phyloP scores from a whole-genome alignment of 2,888 invertebrate species.

The Pristionchus japonicus region DNA sequence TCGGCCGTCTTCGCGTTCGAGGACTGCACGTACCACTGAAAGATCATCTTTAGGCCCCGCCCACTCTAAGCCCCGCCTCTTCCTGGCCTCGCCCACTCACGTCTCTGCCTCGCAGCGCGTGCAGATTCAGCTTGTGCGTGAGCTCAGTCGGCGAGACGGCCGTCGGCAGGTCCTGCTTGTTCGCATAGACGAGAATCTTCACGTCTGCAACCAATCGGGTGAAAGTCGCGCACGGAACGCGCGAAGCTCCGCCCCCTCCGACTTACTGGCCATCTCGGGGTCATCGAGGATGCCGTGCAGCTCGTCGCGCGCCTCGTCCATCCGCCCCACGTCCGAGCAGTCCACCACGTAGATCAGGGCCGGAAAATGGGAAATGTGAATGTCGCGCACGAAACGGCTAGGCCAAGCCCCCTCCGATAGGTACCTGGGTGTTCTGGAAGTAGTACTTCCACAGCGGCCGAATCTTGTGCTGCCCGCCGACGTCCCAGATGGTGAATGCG shows the following conservation, averaged over 20 bases:
- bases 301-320: constrained; percentile 45
- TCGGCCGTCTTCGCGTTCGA: constrained; percentile 42
- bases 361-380: not conserved
- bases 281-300: constrained; percentile 39
- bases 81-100: not conserved
- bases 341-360: constrained; percentile 44
- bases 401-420: not conserved
- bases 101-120: constrained; percentile 15
- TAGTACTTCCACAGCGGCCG: constrained; percentile 48
- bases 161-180: constrained; percentile 37
- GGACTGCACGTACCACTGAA: constrained; percentile 44
- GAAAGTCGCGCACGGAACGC: not conserved
- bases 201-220: not conserved
- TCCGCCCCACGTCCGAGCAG: constrained; percentile 13
- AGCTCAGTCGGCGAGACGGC: constrained; percentile 24
- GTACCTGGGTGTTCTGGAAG: constrained; percentile 48
- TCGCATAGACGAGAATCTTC: constrained; percentile 32
- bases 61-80: no score
- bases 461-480: constrained; percentile 49
- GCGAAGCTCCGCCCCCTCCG: no score
- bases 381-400: not conserved
- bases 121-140: constrained; percentile 33
- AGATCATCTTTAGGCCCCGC: not conserved
- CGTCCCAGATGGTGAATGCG: constrained; percentile 47
- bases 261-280: constrained; percentile 32